Conservation (phyloP, 2,113 vertebrate genomes). For the Spea multiplicata region DNA sequence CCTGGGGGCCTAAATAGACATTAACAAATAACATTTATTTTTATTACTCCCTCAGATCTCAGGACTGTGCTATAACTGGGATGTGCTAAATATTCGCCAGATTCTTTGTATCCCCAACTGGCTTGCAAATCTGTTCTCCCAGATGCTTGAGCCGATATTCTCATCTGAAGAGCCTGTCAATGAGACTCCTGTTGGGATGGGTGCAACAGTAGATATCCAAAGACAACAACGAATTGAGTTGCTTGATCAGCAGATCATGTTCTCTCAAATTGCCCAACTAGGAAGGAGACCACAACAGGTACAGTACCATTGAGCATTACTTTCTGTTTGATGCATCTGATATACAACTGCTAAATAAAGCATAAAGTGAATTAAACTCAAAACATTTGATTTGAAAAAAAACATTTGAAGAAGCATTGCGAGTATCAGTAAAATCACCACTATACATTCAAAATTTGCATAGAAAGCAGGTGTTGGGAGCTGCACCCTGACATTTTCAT, state of each 20-base stretch:
- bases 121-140: conserved; percentile 74
- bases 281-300: conserved; percentile 76
- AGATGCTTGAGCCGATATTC: conserved; percentile 82
- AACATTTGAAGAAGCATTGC: neutral
- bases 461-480: neutral
- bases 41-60: conserved; percentile 70
- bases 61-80: conserved; percentile 78
- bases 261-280: conserved; percentile 85
- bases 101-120: conserved; percentile 78
- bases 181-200: conserved; percentile 87
- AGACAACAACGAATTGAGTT: conserved; percentile 90
- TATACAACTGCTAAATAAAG: too few relatives aligned
- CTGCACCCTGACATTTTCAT: conserved; percentile 33
- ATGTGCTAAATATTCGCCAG: conserved; percentile 71
- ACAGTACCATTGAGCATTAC: neutral
- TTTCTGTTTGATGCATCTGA: too few relatives aligned
- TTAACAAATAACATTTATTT: too few relatives aligned
- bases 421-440: neutral
- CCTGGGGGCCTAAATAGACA: too few relatives aligned
- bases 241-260: conserved; percentile 88
- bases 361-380: too few relatives aligned
- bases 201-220: conserved; percentile 93
- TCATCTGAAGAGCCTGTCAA: conserved; percentile 74
- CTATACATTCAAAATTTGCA: neutral
- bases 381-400: too few relatives aligned